Percentiles rank a stretch among this genome's conserved stretches.
Evolutionary conservation across 1,140 invertebrate species (phyloP).

Genomic region (Drosophila oshimai): DNA sequence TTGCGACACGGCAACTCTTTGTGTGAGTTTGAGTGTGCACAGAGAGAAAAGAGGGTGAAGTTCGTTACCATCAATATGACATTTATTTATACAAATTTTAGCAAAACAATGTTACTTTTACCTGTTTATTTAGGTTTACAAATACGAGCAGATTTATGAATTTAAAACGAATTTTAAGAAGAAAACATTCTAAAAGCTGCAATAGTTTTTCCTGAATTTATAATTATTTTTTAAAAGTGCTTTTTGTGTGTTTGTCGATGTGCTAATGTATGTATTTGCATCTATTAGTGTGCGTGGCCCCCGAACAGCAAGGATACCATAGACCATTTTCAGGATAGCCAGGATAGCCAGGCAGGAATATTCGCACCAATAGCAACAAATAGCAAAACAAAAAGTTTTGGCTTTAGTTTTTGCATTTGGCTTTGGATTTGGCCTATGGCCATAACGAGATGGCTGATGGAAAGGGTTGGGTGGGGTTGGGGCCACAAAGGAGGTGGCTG

Average conservation of each 20-base stretch:
- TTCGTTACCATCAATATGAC: too few relatives aligned
- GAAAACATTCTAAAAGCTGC: not conserved
- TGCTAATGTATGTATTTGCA: constrained; percentile 59
- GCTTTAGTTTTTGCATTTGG: constrained; percentile 49
- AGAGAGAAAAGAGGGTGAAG: not conserved
- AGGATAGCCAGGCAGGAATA: constrained; percentile 13
- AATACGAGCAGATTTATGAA: too few relatives aligned
- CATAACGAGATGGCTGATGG: constrained; percentile 25
- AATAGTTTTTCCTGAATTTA: too few relatives aligned
- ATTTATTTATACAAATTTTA: too few relatives aligned
- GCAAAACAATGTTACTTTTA: too few relatives aligned
- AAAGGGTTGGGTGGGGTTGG: not conserved
- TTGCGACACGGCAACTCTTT: constrained; percentile 20
- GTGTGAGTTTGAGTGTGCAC: constrained; percentile 4
- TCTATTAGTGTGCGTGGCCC: constrained; percentile 65
- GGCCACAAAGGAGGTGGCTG: not conserved
- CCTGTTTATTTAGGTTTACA: too few relatives aligned
- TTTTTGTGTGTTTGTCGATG: constrained; percentile 8
- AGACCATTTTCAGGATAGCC: constrained; percentile 17
- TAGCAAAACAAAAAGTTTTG: constrained; percentile 66
- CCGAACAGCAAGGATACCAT: too few relatives aligned
- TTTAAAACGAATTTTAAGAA: not conserved
- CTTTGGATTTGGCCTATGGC: constrained; percentile 46
- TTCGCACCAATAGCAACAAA: constrained; percentile 36
- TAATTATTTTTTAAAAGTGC: not conserved